phyloP scores from a whole-genome alignment of 2,888 invertebrate species.

The Noctua pronuba region DNA sequence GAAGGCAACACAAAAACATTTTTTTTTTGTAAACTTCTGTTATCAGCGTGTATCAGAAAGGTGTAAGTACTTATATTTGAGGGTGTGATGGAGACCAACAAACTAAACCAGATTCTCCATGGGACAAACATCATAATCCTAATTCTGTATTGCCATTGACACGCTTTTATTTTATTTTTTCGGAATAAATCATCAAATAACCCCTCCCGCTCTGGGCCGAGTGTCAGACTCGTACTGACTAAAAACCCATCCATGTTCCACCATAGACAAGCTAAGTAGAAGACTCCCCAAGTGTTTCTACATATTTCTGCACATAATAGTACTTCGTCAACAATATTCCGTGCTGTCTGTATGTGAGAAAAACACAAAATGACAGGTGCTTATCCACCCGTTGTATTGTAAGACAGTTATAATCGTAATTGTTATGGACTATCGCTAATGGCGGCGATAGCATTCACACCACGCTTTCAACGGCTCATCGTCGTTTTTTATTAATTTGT shows the following conservation, averaged over 20 bases:
- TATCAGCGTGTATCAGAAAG: background rate
- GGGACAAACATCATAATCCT: background rate
- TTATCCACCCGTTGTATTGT: conserved; percentile 53
- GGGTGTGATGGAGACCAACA: background rate
- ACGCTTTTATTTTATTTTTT: too few species aligned
- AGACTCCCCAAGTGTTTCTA: background rate
- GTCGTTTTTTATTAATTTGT: background rate
- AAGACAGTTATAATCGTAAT: conserved; percentile 45
- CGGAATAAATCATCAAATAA: too few species aligned
- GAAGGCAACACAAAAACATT: too few species aligned
- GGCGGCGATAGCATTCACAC: conserved; percentile 32
- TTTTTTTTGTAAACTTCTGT: too few species aligned
- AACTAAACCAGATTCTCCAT: background rate
- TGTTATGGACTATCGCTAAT: conserved; percentile 33
- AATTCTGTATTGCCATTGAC: background rate
- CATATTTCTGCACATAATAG: conserved; percentile 27
- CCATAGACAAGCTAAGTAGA: background rate
- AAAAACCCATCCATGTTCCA: too few species aligned
- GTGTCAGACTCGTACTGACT: too few species aligned
- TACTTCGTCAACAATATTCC: conserved; percentile 24
- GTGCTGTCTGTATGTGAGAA: conserved; percentile 37
- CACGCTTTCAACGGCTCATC: conserved; percentile 39
- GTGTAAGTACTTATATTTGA: background rate
- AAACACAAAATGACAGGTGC: conserved; percentile 48
- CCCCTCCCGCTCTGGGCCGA: too few species aligned